Conservation (phyloP, 2,113 vertebrate species). For the Diadophis punctatus region DNA sequence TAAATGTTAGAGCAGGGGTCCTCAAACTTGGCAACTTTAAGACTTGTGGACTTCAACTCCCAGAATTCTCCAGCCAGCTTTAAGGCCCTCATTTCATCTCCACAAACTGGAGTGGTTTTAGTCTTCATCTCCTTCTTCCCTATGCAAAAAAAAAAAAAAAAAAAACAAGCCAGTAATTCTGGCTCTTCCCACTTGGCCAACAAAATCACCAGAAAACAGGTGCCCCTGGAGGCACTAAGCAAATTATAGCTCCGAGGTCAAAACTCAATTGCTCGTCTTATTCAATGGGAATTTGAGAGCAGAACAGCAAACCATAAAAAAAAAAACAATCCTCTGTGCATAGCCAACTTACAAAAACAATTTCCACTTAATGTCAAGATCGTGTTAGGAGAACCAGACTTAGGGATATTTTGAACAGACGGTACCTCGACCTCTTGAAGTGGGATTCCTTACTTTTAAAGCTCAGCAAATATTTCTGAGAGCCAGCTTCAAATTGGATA, state of each 20-base stretch:
- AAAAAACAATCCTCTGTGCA: background rate
- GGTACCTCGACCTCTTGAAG: background rate
- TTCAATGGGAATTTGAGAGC: background rate
- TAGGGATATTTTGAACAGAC: background rate
- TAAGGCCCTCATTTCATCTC: background rate
- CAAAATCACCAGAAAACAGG: background rate
- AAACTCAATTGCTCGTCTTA: background rate
- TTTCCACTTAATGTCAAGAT: background rate
- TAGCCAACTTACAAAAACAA: background rate
- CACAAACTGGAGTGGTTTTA: background rate
- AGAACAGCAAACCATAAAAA: background rate
- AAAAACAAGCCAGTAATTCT: background rate
- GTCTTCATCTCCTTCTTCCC: background rate
- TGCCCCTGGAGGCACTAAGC: background rate
- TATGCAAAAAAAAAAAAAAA: background rate
- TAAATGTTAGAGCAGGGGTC: background rate
- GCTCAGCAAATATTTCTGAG: constrained; percentile 68
- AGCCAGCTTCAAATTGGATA: constrained; percentile 70
- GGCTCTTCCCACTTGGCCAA: background rate
- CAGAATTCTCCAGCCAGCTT: too few relatives aligned
- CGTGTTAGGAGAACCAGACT: fast-evolving
- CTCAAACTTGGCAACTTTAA: too few relatives aligned
- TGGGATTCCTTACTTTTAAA: constrained; percentile 75
- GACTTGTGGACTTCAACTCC: too few relatives aligned
- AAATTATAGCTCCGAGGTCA: background rate